Evolutionary conservation across 2,113 vertebrate species (phyloP).

Genomic region (Chamaetylas fuelleborni): DNA sequence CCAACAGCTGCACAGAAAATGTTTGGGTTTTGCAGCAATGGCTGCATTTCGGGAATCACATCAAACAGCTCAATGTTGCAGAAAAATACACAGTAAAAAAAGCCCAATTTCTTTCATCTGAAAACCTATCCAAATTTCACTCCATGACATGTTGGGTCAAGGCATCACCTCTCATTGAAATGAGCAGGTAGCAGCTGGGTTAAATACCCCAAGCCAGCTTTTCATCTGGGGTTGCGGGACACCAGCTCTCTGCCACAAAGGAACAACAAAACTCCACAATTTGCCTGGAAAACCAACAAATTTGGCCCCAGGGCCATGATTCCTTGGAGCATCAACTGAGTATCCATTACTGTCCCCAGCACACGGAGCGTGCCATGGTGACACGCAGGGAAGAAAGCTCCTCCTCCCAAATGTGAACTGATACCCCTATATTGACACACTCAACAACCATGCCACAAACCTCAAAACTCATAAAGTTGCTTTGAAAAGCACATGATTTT

Average conservation of each 20-base stretch:
- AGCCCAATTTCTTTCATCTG: background rate
- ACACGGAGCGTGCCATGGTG: rapidly evolving
- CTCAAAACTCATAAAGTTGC: background rate
- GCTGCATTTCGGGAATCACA: rapidly evolving
- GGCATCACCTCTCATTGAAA: background rate
- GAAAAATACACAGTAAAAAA: background rate
- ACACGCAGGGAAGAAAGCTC: background rate
- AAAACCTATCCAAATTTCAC: background rate
- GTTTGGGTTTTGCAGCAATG: background rate
- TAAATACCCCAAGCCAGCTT: background rate
- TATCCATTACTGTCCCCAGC: background rate
- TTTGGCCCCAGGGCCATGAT: background rate
- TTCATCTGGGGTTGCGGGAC: background rate
- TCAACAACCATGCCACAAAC: background rate
- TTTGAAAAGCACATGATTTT: background rate
- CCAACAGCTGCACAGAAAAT: rapidly evolving
- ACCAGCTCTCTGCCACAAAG: background rate
- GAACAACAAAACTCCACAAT: background rate
- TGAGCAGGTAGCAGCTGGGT: background rate
- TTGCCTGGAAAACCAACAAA: background rate
- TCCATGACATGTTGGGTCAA: rapidly evolving
- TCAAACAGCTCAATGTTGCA: background rate
- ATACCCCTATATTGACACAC: background rate
- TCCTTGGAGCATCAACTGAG: background rate
- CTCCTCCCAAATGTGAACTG: background rate